Evolutionary conservation across 2,797 vertebrate genomes (phyloP).

Genomic region (Phoebastria nigripes): DNA sequence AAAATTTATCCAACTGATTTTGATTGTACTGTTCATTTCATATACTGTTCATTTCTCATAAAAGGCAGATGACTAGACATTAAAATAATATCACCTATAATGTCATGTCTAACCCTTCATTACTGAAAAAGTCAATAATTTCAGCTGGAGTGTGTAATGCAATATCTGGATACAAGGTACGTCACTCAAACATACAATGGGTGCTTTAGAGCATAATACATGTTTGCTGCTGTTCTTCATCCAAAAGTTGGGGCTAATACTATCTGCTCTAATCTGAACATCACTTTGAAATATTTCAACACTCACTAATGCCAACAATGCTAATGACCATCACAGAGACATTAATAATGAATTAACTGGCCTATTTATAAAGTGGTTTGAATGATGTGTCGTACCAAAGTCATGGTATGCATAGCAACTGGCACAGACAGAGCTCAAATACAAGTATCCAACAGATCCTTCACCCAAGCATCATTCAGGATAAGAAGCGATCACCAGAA

Average conservation of each 20-base stretch:
- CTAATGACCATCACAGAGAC: accelerated
- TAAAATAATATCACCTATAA: background rate
- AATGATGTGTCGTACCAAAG: accelerated
- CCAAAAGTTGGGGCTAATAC: background rate
- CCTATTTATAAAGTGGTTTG: background rate
- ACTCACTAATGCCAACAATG: background rate
- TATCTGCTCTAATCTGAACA: background rate
- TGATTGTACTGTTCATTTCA: background rate
- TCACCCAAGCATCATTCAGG: accelerated
- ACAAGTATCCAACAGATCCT: accelerated
- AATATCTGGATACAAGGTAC: accelerated
- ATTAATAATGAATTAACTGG: accelerated
- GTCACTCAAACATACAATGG: background rate
- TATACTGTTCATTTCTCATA: background rate
- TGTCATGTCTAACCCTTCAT: background rate
- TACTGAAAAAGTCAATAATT: background rate
- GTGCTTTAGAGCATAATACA: background rate
- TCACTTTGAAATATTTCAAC: background rate
- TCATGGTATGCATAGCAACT: accelerated
- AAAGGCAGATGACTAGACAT: background rate
- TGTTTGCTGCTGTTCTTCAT: background rate
- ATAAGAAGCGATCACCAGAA: background rate
- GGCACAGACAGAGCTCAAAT: background rate
- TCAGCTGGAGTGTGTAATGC: background rate
- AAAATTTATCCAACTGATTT: background rate